Evolutionary conservation across 30 jellyfish, hydroid and myxozoan species (phyloP).

Genomic region (Hydractinia echinata): DNA sequence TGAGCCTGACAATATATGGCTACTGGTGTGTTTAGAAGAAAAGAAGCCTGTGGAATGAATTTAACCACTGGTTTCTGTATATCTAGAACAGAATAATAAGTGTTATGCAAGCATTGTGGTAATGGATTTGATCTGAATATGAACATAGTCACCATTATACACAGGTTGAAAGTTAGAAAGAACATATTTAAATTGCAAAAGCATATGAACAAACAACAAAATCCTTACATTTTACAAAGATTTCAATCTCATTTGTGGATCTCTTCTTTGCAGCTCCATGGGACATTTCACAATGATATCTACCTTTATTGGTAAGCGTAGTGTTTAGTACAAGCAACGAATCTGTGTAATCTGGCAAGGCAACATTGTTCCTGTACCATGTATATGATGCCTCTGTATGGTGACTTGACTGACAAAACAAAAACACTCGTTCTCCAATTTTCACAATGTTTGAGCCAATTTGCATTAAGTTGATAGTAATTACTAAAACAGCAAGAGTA

Average conservation of each 20-base stretch:
- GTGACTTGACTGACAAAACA: slow-evolving; percentile 28
- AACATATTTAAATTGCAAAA: too few relatives aligned
- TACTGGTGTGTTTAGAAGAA: slow-evolving; percentile 16
- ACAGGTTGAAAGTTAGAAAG: too few relatives aligned
- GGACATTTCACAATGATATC: slow-evolving; percentile 25
- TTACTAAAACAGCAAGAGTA: background rate
- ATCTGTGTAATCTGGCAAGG: background rate
- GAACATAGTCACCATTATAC: too few relatives aligned
- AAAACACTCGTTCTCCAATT: slow-evolving; percentile 21
- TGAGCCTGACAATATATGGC: slow-evolving; percentile 15
- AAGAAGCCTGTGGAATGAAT: slow-evolving; percentile 10
- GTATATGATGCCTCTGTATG: background rate
- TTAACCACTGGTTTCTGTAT: slow-evolving; percentile 1
- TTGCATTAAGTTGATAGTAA: background rate
- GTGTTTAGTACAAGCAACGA: slow-evolving; percentile 8
- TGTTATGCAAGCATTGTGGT: too few relatives aligned
- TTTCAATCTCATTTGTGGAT: background rate
- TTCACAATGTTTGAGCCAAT: background rate
- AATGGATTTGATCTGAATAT: too few relatives aligned
- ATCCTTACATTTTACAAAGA: slow-evolving; percentile 5
- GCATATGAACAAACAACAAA: background rate
- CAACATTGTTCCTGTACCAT: slow-evolving; percentile 18
- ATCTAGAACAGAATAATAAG: background rate
- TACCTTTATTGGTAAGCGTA: slow-evolving; percentile 10
- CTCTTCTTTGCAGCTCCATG: background rate